Evolutionary conservation across 1,140 invertebrate genomes (phyloP), one percentile per base, ranked within the genome.

Genomic region (Saccostrea cuccullata): DNA sequence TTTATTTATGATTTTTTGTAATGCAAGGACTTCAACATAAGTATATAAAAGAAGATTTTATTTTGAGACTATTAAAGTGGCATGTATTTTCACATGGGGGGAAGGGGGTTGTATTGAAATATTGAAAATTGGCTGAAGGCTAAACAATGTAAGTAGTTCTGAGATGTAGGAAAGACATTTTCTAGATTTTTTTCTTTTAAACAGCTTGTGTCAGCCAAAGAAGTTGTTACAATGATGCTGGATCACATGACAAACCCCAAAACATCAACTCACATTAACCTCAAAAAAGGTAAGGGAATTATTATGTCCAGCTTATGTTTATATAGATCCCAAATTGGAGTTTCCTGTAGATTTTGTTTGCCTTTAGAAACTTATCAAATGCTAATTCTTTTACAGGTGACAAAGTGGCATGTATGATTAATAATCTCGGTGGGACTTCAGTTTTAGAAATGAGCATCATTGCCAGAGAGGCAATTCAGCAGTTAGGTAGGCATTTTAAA

Each of bases 341-440:
- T 47, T 47, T 0, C 47, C 47, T 47, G 9, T 47, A 47, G 1
- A 47, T 8, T 47, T 47, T 47, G 5, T 47, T 47, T 47, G 9
- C 47, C 47, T 47, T 6, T 3, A 47, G 47, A 47, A 60, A 64
- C 17, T 64, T 3, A 20, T 20, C 13, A 64, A 64, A n/a, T 64
- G 17, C n/a, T 84, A 36, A 36, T 36, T 88, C 70, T 77, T 13
- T 90, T 92, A 36, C 64, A 94, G 95, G 93, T 86, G 95, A 96
- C 91, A 94, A 95, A 55, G 96, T 98, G 1, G 97, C 96, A 3
- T 95, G 97, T 36, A 95, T 98, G 88, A 94, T 98, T 6, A 98
- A 98, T 92, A 98, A 98, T 94, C 96, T 98, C 82, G 98, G 98
- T 17, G 96, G 96, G 9, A 95, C 97, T 0, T 97, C 97, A 13